Base-by-base conservation (phyloP, 2,888 invertebrate genomes). In the Amblyjoppa fuscipennis region DNA sequence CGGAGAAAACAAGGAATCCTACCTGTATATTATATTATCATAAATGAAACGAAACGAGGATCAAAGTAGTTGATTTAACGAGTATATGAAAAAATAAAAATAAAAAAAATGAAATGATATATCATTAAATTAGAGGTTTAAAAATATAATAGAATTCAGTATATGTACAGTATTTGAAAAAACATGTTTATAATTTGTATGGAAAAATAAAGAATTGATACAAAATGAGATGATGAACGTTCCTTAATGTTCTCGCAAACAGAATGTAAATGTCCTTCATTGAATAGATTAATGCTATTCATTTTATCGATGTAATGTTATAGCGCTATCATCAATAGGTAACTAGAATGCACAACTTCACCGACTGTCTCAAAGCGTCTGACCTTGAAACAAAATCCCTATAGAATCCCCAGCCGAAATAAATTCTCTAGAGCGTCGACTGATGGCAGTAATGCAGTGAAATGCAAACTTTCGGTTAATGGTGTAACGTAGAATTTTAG, bases 141-240 rank as follows among this genome's bases (percentile, higher is more conserved):
- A 94, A 94, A 94, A 93, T 94, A 93, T 93, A 92, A 94, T 94
- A 93, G 93, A 94, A 94, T 92, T 94, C 94, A 94, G 94, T 94
- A 93, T 94, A 94, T 96, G 96, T 96, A 97, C 96, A 97, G 96
- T 96, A 96, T 96, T 97, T 96, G 96, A 96, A 96, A 85, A 87
- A 96, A 96, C 96, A 96, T 96, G 96, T 96, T 96, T 95, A 96
- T 96, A 96, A 96, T 96, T 96, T 96, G 96, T 96, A 96, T 96
- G 96, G 96, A 96, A 96, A 96, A 93, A 93, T 93, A 93, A 94
- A 94, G 92, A 93, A 94, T 94, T 93, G 93, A 93, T 94, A 94
- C 93, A 93, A 93, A 93, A 93, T 77, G 77, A 53, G 38, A 56
- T 11, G 56, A 64, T 6, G 49, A 56, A 41, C 25, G 20, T 59